Evolutionary conservation across 2,888 invertebrate species (phyloP).

Genomic region (Apamea monoglypha): DNA sequence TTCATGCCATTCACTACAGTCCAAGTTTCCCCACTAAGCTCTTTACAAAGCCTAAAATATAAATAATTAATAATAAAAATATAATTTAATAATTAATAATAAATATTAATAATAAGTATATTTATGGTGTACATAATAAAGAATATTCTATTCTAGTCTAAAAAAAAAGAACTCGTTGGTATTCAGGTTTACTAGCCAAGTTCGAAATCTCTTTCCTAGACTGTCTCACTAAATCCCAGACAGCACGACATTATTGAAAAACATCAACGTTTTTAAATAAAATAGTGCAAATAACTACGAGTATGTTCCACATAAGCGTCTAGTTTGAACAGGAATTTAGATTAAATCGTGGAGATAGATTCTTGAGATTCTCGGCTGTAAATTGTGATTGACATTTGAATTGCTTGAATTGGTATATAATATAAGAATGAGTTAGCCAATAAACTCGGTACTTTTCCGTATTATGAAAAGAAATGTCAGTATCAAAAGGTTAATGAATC

Average conservation of each 20-base stretch:
- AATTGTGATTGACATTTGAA: slow-evolving; percentile 49
- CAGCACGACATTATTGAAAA: background rate
- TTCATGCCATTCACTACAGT: background rate
- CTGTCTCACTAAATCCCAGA: background rate
- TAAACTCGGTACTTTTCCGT: slow-evolving; percentile 62
- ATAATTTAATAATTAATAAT: too few species aligned
- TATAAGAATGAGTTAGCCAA: slow-evolving; percentile 55
- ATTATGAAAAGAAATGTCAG: slow-evolving; percentile 76
- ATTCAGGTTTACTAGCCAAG: background rate
- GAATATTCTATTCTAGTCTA: too few species aligned
- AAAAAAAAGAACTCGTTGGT: background rate
- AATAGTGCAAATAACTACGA: background rate
- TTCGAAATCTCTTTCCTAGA: background rate
- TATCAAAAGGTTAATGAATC: slow-evolving; percentile 79
- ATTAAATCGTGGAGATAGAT: slow-evolving; percentile 38
- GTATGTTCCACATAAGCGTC: background rate
- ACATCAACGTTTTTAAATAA: background rate
- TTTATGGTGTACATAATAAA: too few species aligned
- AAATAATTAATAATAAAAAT: too few species aligned
- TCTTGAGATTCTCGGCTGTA: slow-evolving; percentile 13
- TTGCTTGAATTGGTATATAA: slow-evolving; percentile 42
- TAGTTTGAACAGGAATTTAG: slow-evolving; percentile 37
- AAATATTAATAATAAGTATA: too few species aligned
- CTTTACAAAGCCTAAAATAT: background rate
- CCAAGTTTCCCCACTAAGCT: background rate